Conservation (phyloP, 92 coral and sea anemone genomes). For the Muricea muricata region DNA sequence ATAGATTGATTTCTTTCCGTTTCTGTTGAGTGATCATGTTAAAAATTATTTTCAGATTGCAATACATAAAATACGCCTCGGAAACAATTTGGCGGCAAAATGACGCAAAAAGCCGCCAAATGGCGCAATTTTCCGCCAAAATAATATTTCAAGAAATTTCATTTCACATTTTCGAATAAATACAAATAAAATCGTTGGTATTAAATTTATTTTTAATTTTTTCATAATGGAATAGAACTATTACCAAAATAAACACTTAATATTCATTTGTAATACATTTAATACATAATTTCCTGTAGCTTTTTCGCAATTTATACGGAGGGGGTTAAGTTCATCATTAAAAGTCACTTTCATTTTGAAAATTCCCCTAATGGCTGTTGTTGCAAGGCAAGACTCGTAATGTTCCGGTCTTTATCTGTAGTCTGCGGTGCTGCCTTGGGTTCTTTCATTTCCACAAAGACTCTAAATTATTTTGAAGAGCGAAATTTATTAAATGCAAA, state of each 20-base stretch:
- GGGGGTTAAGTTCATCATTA: too few species aligned
- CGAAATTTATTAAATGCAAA: background rate
- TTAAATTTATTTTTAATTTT: background rate
- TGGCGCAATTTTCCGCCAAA: conserved; percentile 19
- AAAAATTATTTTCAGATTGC: background rate
- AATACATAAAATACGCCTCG: background rate
- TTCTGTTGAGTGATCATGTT: background rate
- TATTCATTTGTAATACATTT: too few species aligned
- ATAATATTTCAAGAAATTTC: too few species aligned
- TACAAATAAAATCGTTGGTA: background rate
- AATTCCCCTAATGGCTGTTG: conserved; percentile 32
- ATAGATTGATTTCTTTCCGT: background rate
- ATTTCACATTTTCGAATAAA: background rate
- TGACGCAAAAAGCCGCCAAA: background rate
- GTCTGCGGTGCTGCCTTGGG: conserved; percentile 27
- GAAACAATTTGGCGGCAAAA: background rate
- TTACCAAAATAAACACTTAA: too few species aligned
- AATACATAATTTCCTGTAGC: too few species aligned
- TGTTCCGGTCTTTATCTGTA: background rate
- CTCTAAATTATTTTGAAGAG: background rate
- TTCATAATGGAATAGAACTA: background rate
- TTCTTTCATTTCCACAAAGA: background rate
- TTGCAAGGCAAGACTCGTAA: background rate
- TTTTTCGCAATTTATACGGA: too few species aligned
- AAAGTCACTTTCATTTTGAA: background rate